A percentile compares a stretch with the other conserved stretches of the same genome.
These are phyloP conservation scores for Serinus canaria DNA, from an alignment of 2,113 vertebrate genomes.

Conservation along the genomic window DNA sequence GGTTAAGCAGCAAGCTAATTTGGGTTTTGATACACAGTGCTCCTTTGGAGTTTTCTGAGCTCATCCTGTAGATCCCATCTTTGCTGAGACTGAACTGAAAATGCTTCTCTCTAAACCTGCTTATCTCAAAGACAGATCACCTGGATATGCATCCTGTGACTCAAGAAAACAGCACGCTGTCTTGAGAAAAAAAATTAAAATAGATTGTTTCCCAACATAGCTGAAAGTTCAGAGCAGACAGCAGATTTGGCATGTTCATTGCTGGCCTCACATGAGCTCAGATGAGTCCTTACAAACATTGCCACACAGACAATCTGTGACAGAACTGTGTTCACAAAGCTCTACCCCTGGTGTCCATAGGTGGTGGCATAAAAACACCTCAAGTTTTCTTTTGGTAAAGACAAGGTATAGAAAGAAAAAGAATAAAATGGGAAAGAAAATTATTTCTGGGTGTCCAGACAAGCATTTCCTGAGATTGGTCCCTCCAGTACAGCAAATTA, in stretches of 20 bases:
- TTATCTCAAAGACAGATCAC: neutral
- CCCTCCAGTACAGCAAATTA: neutral
- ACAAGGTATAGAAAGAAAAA: neutral
- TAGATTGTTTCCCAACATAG: neutral
- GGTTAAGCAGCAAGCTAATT: neutral
- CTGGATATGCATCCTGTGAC: neutral
- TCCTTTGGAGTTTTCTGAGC: neutral
- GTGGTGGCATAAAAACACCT: neutral
- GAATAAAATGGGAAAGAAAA: neutral
- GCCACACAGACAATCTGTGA: neutral
- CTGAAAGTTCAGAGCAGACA: neutral
- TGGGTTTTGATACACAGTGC: neutral
- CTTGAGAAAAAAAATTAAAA: neutral
- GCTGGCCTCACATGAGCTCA: neutral
- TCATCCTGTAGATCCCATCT: neutral
- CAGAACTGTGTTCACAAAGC: neutral
- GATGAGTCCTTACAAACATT: neutral
- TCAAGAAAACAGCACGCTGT: neutral
- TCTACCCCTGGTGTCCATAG: neutral
- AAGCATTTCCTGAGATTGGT: neutral
- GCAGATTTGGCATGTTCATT: neutral
- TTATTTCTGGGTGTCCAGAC: neutral
- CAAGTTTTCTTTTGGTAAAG: neutral
- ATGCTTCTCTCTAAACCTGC: neutral
- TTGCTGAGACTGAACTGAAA: neutral